These are phyloP conservation scores for Phymanthus crucifer DNA, from an alignment of 92 coral and sea anemone genomes.

Conservation along the genomic window DNA sequence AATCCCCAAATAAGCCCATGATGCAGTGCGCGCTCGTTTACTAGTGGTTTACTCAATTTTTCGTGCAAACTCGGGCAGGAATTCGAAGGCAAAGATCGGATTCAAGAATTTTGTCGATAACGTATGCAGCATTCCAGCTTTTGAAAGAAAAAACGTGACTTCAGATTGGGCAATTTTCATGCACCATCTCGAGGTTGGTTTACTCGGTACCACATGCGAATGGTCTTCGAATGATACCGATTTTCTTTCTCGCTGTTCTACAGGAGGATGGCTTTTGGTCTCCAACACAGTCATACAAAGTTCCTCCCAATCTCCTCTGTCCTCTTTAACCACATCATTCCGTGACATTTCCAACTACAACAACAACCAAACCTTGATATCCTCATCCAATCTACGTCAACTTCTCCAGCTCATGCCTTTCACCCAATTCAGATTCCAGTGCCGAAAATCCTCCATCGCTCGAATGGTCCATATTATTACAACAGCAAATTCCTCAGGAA, in stretches of 20 bases:
- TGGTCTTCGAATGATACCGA: neutral
- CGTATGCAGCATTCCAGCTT: neutral
- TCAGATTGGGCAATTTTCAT: neutral
- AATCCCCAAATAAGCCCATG: too few species aligned
- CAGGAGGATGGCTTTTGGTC: constrained; percentile 55
- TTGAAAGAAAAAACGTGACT: neutral
- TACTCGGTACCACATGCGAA: neutral
- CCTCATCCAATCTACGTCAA: constrained; percentile 18
- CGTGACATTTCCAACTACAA: constrained; percentile 28
- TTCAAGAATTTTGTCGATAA: neutral
- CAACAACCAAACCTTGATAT: constrained; percentile 27
- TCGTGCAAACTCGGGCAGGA: too few species aligned
- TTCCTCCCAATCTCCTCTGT: neutral
- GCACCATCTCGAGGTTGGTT: too few species aligned
- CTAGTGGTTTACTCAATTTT: too few species aligned
- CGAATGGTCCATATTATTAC: constrained; percentile 41
- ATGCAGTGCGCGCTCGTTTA: too few species aligned
- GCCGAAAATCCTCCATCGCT: constrained; percentile 39
- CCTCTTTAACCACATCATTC: constrained; percentile 9
- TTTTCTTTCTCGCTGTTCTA: neutral
- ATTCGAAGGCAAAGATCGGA: neutral
- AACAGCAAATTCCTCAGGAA: constrained; percentile 27
- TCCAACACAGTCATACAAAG: constrained; percentile 17
- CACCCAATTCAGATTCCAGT: constrained; percentile 57
- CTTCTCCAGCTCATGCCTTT: constrained; percentile 21